Base-by-base conservation (phyloP, 2,888 invertebrate genomes). In the Morpho helenor region DNA sequence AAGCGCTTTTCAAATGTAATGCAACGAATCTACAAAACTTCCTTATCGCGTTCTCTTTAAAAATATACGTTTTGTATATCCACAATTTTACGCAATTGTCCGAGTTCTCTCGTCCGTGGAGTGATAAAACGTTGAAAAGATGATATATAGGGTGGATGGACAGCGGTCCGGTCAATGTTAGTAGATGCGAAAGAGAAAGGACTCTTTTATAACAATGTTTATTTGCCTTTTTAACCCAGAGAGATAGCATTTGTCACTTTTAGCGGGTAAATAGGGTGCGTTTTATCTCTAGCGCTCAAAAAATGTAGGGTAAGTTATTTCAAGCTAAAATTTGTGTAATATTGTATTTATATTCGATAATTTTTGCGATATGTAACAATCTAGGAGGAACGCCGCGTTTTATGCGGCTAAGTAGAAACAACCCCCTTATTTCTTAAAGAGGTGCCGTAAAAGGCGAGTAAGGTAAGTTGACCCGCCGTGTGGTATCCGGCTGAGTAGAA, bases 61-160 rank as follows among this genome's bases (percentile, higher is more conserved):
- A 55, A 57, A 44, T 46, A 43, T 56, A 50, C 59, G 23, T 57
- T 60, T 49, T 54, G 40, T 52, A 51, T 60, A 57, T 64, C 44
- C 52, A 59, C 56, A 64, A 62, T 59, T 63, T 61, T 54, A 56
- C 60, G 59, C 79, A 77, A 82, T 85, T 82, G 82, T 82, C 71
- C 77, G 75, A 70, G 75, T 59, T 71, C 77, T 68, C 71, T 80
- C 78, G 74, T 65, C 75, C 77, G 80, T 78, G 72, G 73, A 74
- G 72, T 74, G 77, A 86, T 85, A 84, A 85, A 82, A 78, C 70
- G 76, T 71, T 84, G 82, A 84, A 85, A 82, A 79, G 80, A 84
- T 84, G 82, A 84, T 79, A 80, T 84, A 84, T 82, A 75, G 72
- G 67, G 50, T 70, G 70, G 66, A 71, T 72, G 73, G 72, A 72